Conservation (phyloP, 2,113 vertebrate species). For the Delphinus delphis region DNA sequence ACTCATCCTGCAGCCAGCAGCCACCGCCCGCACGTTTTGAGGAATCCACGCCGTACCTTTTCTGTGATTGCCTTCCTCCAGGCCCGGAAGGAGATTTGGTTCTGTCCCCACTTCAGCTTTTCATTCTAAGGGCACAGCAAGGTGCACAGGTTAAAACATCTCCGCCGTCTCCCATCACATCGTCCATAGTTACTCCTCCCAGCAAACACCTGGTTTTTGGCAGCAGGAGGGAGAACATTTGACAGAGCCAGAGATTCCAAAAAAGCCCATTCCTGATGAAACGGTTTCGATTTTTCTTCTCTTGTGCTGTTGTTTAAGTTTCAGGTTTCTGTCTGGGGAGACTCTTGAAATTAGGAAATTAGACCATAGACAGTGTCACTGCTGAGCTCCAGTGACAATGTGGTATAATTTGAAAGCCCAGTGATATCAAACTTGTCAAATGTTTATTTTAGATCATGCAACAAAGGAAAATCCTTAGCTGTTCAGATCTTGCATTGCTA, state of each 20-base stretch:
- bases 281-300: constrained; percentile 15
- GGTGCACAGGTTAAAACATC: not conserved
- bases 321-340: constrained; percentile 77
- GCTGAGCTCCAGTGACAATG: constrained; percentile 74
- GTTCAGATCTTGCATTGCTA: constrained; percentile 46
- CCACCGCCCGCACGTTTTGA: not conserved
- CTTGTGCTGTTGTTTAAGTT: constrained; percentile 66
- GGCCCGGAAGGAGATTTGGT: not conserved
- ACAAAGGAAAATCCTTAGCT: constrained; percentile 72
- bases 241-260: constrained; percentile 7
- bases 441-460: constrained; percentile 80
- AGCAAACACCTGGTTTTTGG: not conserved
- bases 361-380: constrained; percentile 71
- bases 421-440: constrained; percentile 76
- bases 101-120: not conserved
- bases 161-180: accelerated
- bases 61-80: not conserved
- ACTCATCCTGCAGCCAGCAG: not conserved
- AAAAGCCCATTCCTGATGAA: constrained; percentile 55
- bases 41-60: not conserved
- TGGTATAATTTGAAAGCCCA: constrained; percentile 76
- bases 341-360: constrained; percentile 79
- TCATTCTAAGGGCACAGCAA: not conserved
- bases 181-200: not conserved
- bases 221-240: constrained; percentile 17